Percentiles rank a stretch among this genome's conserved stretches.
These are phyloP conservation scores for Aproaerema taeniolella DNA, from an alignment of 2,888 invertebrate genomes.

Conservation along the genomic window DNA sequence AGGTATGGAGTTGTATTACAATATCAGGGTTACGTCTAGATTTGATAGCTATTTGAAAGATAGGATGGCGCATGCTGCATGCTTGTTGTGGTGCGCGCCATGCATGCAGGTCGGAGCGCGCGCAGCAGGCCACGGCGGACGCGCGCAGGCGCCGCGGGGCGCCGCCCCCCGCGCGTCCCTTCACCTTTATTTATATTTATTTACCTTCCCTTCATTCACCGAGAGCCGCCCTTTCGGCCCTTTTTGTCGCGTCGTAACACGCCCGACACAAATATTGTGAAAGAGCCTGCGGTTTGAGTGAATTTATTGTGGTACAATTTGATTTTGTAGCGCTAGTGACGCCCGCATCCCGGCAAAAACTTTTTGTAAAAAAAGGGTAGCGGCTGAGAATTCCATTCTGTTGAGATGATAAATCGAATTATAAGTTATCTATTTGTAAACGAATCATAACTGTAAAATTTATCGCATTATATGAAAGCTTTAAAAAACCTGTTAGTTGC, in stretches of 20 bases:
- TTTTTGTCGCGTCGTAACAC: conserved; percentile 68
- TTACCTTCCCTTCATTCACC: conserved; percentile 77
- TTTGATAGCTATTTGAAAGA: conserved; percentile 1
- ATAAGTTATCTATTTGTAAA: too few relatives aligned
- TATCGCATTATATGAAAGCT: too few relatives aligned
- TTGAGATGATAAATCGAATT: conserved; percentile 2
- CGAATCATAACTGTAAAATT: too few relatives aligned
- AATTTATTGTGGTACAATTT: conserved; percentile 73
- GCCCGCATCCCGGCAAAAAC: conserved; percentile 37
- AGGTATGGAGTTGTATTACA: too few relatives aligned
- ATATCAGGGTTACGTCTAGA: too few relatives aligned
- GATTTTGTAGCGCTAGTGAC: conserved; percentile 50
- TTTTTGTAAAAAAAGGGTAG: conserved; percentile 21
- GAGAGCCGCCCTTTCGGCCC: conserved; percentile 73
- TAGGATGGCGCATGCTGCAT: background rate
- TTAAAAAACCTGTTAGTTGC: too few relatives aligned
- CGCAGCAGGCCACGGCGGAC: conserved; percentile 18
- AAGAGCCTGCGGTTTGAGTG: conserved; percentile 71
- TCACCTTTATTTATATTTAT: conserved; percentile 77
- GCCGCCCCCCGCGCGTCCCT: conserved; percentile 40
- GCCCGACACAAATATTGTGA: conserved; percentile 76
- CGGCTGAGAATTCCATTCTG: conserved; percentile 22
- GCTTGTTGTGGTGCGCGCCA: background rate
- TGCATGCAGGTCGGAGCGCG: conserved; percentile 12
- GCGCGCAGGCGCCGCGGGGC: conserved; percentile 56